phyloP scores from a whole-genome alignment of 2,797 vertebrate species.

The Lagodon rhomboides region DNA sequence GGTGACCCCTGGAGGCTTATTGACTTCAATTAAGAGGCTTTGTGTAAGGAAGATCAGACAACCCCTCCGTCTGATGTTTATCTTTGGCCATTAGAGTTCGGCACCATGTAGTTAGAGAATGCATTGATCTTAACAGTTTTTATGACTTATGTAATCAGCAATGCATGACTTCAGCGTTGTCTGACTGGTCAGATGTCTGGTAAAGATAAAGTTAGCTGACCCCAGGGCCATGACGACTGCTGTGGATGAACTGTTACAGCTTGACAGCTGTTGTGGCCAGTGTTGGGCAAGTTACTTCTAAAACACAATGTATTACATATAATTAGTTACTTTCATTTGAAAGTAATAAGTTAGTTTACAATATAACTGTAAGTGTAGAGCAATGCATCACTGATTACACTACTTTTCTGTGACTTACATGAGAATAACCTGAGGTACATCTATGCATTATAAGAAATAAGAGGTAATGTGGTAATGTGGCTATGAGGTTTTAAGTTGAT shows the following conservation, averaged over 20 bases:
- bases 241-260: slow-evolving; percentile 29
- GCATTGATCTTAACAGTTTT: slow-evolving; percentile 71
- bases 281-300: too few relatives aligned
- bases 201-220: slow-evolving; percentile 58
- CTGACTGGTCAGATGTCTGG: slow-evolving; percentile 67
- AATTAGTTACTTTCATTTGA: too few relatives aligned
- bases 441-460: too few relatives aligned
- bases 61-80: slow-evolving; percentile 67
- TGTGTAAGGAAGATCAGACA: slow-evolving; percentile 56
- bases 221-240: slow-evolving; percentile 26
- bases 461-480: too few relatives aligned
- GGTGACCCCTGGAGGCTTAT: slow-evolving; percentile 59
- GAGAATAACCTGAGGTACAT: too few relatives aligned
- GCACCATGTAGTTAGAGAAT: slow-evolving; percentile 59
- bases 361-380: too few relatives aligned
- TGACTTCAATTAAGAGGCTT: slow-evolving; percentile 69
- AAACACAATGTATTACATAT: too few relatives aligned
- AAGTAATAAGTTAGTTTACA: too few relatives aligned
- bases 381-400: too few relatives aligned
- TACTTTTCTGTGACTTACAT: too few relatives aligned
- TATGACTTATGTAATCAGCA: slow-evolving; percentile 64
- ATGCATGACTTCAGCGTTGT: slow-evolving; percentile 60
- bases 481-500: too few relatives aligned
- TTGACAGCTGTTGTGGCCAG: slow-evolving; percentile 20
- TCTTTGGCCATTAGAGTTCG: slow-evolving; percentile 68